Evolutionary conservation across 2,797 vertebrate species (phyloP).

Genomic region (Sphenopsis melanotis): DNA sequence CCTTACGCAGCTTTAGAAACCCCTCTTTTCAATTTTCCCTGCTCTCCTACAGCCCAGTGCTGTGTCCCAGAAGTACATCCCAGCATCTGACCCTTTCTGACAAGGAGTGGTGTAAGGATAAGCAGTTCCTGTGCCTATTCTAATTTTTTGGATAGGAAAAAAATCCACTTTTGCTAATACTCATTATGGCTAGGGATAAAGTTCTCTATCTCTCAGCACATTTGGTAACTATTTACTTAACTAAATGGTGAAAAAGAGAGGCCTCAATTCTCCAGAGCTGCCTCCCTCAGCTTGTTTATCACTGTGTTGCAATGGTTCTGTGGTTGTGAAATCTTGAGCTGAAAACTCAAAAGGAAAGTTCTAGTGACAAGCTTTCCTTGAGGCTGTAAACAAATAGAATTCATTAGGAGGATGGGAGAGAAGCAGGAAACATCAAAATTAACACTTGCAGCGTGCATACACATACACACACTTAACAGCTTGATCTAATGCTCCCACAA

Average conservation of each 20-base stretch:
- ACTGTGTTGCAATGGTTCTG: constrained; percentile 68
- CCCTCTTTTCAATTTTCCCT: not conserved
- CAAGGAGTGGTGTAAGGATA: not conserved
- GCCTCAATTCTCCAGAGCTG: constrained; percentile 66
- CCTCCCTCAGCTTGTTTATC: constrained; percentile 67
- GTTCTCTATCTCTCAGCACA: constrained; percentile 46
- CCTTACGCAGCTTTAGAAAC: not conserved
- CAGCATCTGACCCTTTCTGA: not conserved
- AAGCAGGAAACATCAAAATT: constrained; percentile 62
- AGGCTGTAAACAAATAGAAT: constrained; percentile 70
- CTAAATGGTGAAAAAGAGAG: constrained; percentile 55
- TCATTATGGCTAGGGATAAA: constrained; percentile 13
- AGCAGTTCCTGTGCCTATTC: not conserved
- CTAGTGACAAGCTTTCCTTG: constrained; percentile 70
- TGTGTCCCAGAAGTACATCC: not conserved
- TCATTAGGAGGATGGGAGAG: constrained; percentile 56
- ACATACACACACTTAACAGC: not conserved
- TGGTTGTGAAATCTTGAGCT: constrained; percentile 74
- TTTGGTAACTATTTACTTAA: constrained; percentile 70
- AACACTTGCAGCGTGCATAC: not conserved
- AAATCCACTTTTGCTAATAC: constrained; percentile 6
- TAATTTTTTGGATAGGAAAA: not conserved
- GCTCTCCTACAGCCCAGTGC: not conserved
- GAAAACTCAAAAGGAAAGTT: constrained; percentile 69
- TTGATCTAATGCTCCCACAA: not conserved